Conservation (phyloP, 2,113 vertebrate genomes). For the Myotis lucifugus region DNA sequence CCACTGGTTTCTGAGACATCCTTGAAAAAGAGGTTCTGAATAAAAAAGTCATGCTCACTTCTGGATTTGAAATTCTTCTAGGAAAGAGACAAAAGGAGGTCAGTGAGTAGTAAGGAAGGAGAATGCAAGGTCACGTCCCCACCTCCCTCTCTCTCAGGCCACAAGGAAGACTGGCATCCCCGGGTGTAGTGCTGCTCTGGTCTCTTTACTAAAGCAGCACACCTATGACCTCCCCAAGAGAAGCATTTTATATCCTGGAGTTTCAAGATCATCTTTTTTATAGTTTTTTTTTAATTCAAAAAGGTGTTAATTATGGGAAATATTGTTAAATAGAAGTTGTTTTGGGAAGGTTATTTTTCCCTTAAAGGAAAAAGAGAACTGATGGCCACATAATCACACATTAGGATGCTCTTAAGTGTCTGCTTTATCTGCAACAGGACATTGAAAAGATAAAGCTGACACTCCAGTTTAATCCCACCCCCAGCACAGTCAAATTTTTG, state of each 20-base stretch:
- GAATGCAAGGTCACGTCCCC: not conserved
- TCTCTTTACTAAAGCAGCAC: not conserved
- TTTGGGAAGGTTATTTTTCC: constrained; percentile 11
- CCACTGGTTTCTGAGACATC: not conserved
- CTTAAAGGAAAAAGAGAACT: not conserved
- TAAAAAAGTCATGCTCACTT: not conserved
- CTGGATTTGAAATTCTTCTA: constrained; percentile 16
- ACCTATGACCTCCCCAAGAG: not conserved
- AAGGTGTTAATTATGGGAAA: not conserved
- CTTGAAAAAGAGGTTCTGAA: not conserved
- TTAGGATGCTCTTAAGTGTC: constrained; percentile 5
- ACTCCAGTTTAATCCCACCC: constrained; percentile 33
- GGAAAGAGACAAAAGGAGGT: not conserved
- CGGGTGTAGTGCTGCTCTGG: not conserved
- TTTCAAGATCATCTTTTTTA: not conserved
- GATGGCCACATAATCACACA: not conserved
- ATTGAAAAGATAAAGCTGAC: constrained; percentile 52
- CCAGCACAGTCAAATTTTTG: constrained; percentile 34
- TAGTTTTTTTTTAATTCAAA: not conserved
- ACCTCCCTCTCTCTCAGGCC: not conserved
- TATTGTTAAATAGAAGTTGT: constrained; percentile 8
- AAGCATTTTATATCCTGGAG: not conserved
- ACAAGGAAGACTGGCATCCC: not conserved
- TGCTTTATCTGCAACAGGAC: constrained; percentile 52
- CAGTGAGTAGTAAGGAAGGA: not conserved